Conservation (phyloP, 2,113 vertebrate genomes). For the Apeltes quadracus region DNA sequence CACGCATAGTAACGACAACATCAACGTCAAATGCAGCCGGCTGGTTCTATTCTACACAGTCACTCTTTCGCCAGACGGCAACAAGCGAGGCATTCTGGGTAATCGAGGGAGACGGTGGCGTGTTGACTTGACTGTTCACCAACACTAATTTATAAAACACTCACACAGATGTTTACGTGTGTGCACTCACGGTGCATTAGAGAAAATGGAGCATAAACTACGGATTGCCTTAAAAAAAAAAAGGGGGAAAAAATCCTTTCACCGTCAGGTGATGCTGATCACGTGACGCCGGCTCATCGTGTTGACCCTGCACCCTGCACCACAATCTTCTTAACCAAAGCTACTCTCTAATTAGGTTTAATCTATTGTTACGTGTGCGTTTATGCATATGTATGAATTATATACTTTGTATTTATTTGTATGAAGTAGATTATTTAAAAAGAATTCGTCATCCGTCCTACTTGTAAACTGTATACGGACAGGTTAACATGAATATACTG, state of each 20-base stretch:
- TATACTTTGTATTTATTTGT: not conserved
- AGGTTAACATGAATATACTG: not conserved
- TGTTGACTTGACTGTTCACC: not conserved
- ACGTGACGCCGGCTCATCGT: constrained; percentile 29
- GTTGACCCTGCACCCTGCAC: not conserved
- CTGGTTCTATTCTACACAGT: constrained; percentile 65
- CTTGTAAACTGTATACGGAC: no score
- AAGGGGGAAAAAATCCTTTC: constrained; percentile 44
- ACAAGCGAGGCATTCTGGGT: constrained; percentile 71
- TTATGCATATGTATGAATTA: no score
- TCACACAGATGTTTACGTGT: no score
- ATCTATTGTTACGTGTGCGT: not conserved
- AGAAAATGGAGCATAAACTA: not conserved
- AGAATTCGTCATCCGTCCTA: not conserved
- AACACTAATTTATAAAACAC: not conserved
- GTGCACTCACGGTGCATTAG: rapidly evolving
- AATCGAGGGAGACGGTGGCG: constrained; percentile 10
- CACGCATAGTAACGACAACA: constrained; percentile 63
- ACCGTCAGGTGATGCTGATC: constrained; percentile 63
- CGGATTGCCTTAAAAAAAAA: constrained; percentile 17
- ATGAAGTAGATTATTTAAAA: not conserved
- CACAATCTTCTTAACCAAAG: not conserved
- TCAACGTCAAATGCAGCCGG: constrained; percentile 43
- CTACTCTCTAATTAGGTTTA: not conserved
- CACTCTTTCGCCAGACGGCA: constrained; percentile 67